phyloP scores from a whole-genome alignment of 2,888 invertebrate species.

The Yponomeuta malinellus region DNA sequence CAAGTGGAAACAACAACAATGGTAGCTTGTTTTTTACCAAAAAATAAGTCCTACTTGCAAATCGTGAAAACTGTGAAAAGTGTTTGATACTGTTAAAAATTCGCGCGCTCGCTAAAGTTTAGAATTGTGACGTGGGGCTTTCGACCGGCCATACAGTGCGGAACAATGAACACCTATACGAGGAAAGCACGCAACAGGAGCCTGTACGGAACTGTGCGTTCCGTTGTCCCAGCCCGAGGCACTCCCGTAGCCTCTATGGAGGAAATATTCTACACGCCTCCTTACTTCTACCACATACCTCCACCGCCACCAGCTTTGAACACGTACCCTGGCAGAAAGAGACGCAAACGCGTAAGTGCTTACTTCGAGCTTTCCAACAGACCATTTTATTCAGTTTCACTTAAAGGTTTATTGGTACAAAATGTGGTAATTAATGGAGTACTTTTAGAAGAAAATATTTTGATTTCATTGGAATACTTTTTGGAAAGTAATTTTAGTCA shows the following conservation, averaged over 20 bases:
- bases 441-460: too few species aligned
- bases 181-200: constrained; percentile 50
- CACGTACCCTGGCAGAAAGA: constrained; percentile 67
- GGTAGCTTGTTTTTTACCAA: constrained; percentile 60
- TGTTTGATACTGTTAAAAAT: not conserved
- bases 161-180: constrained; percentile 52
- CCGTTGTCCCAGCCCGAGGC: constrained; percentile 48
- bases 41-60: constrained; percentile 56
- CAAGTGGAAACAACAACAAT: constrained; percentile 20
- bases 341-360: constrained; percentile 58
- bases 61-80: constrained; percentile 4
- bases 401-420: constrained; percentile 4
- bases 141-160: not conserved
- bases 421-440: not conserved
- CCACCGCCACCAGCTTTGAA: constrained; percentile 58
- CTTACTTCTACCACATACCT: constrained; percentile 66
- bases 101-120: constrained; percentile 22
- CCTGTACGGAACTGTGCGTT: constrained; percentile 64
- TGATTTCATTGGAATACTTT: too few species aligned
- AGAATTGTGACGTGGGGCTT: constrained; percentile 29
- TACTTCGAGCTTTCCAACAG: not conserved
- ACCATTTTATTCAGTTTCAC: too few species aligned
- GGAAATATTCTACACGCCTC: constrained; percentile 53
- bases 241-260: constrained; percentile 50
- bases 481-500: too few species aligned